These are phyloP conservation scores for Arremon brunneinucha DNA, from an alignment of 2,797 vertebrate genomes.

Conservation along the genomic window DNA sequence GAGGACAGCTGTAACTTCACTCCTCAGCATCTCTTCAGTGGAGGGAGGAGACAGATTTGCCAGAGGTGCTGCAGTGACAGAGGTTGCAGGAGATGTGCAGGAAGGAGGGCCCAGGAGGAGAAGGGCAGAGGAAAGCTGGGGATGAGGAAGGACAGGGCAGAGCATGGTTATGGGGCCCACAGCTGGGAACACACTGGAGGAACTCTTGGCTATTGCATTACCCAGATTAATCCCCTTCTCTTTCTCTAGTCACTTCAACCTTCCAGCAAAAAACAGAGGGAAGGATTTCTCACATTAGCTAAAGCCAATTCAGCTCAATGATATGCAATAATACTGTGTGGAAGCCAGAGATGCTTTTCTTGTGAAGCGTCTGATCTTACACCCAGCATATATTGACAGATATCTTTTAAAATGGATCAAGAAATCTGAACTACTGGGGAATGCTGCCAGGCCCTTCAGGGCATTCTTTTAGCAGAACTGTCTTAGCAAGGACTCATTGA, in stretches of 20 bases:
- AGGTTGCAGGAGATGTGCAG: background rate
- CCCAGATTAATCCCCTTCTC: background rate
- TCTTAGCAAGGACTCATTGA: slow-evolving; percentile 37
- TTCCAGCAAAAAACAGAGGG: background rate
- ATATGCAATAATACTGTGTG: background rate
- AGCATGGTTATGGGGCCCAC: accelerated
- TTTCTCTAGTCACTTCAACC: background rate
- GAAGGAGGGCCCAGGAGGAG: background rate
- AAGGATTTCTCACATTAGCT: slow-evolving; percentile 8
- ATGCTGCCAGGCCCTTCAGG: slow-evolving; percentile 23
- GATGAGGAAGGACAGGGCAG: background rate
- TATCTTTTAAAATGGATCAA: background rate
- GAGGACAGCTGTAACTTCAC: background rate
- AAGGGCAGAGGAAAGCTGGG: background rate
- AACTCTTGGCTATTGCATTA: background rate
- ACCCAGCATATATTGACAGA: background rate
- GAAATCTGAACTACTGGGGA: slow-evolving; percentile 5
- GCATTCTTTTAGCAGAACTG: background rate
- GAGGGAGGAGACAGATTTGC: background rate
- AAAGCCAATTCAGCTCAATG: background rate
- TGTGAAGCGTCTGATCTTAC: background rate
- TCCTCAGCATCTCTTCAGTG: background rate
- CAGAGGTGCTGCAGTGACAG: background rate
- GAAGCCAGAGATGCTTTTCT: background rate
- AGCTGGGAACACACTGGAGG: background rate